phyloP scores from a whole-genome alignment of 37 sponge, comb jelly and placozoan genomes.

The Geodia barretti region DNA sequence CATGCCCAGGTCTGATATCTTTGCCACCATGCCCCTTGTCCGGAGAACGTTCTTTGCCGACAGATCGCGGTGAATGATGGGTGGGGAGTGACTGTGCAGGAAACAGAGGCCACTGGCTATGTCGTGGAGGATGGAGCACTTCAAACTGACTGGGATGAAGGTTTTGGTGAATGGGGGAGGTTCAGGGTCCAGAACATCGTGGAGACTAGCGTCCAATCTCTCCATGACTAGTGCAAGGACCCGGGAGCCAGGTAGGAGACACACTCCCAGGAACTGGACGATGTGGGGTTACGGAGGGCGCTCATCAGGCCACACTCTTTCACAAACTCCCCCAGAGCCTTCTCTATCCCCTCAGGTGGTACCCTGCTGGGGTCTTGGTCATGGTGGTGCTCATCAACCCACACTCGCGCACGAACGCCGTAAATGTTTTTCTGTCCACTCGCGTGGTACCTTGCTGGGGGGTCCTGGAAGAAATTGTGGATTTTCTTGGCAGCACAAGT shows the following conservation, averaged over 20 bases:
- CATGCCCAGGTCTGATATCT: constrained; percentile 65
- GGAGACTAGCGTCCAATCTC: constrained; percentile 8
- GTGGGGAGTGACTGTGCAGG: constrained; percentile 37
- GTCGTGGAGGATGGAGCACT: constrained; percentile 31
- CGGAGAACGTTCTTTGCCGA: constrained; percentile 48
- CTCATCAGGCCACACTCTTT: constrained; percentile 41
- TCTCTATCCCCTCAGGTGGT: constrained; percentile 19
- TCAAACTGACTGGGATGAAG: constrained; percentile 14
- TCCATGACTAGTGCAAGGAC: constrained; percentile 42
- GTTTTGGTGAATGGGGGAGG: background rate
- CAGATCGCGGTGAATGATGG: constrained; percentile 59
- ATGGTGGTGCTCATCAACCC: background rate
- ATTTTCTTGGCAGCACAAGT: constrained; percentile 39
- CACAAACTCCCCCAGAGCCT: background rate
- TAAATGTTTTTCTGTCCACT: too few relatives aligned
- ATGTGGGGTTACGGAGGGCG: constrained; percentile 45
- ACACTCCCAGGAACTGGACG: constrained; percentile 53
- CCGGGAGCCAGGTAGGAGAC: background rate
- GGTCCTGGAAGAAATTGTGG: too few relatives aligned
- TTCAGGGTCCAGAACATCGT: background rate
- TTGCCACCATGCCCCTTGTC: constrained; percentile 33
- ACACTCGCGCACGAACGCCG: too few relatives aligned
- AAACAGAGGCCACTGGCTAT: constrained; percentile 45
- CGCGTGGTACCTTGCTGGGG: too few relatives aligned
- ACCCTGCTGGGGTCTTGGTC: too few relatives aligned